These are phyloP conservation scores for Hypolimnas misippus DNA, from an alignment of 2,888 invertebrate genomes.

Conservation along the genomic window DNA sequence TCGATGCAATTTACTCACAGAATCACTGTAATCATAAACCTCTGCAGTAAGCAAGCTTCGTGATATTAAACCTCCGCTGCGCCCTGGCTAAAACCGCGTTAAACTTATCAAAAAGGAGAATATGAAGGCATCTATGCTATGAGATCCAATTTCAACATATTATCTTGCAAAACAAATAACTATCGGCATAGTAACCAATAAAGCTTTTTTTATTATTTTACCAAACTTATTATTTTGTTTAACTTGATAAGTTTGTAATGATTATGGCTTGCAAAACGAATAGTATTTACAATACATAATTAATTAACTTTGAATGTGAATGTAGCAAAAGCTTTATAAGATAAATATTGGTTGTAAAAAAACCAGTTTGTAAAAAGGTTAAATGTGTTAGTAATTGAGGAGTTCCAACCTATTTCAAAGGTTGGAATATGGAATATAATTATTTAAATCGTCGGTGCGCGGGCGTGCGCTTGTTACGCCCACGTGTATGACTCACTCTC, in stretches of 20 bases:
- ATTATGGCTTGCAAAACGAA: too few species aligned
- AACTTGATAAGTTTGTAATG: too few species aligned
- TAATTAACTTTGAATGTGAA: too few species aligned
- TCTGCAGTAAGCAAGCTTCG: slow-evolving; percentile 8
- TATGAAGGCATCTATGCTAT: not conserved
- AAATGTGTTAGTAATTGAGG: slow-evolving; percentile 8
- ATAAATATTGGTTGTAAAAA: not conserved
- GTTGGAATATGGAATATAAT: slow-evolving; percentile 26
- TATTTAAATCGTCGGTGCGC: slow-evolving; percentile 35
- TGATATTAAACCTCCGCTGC: not conserved
- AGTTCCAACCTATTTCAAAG: slow-evolving; percentile 14
- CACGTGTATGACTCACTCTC: slow-evolving; percentile 67
- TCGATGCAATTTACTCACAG: not conserved
- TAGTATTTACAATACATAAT: too few species aligned
- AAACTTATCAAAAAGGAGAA: not conserved
- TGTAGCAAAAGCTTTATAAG: not conserved
- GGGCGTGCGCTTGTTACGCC: slow-evolving; percentile 41
- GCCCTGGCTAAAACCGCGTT: not conserved
- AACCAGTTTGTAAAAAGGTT: not conserved
- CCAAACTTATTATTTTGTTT: too few species aligned
- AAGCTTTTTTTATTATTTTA: too few species aligned
- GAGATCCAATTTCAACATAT: not conserved
- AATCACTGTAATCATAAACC: slow-evolving; percentile 10
- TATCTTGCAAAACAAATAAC: not conserved
- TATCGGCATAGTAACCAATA: not conserved